Evolutionary conservation across 2,113 vertebrate species (phyloP).

Genomic region (Danio rerio): GRCz12tu NC_133181.1:5286001-5286500

Average conservation of each 20-base stretch:
- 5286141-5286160: slow-evolving; percentile 68
- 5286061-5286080: neutral
- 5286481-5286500: too few species aligned
- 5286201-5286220: slow-evolving; percentile 50
- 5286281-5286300: slow-evolving; percentile 16
- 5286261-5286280: neutral
- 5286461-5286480: too few species aligned
- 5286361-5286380: too few species aligned
- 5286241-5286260: slow-evolving; percentile 28
- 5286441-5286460: too few species aligned
- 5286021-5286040: slow-evolving; percentile 79
- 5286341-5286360: too few species aligned
- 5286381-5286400: too few species aligned
- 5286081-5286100: slow-evolving; percentile 53
- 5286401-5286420: too few species aligned
- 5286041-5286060: slow-evolving; percentile 49
- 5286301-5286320: neutral
- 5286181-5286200: slow-evolving; percentile 76
- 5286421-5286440: too few species aligned
- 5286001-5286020: slow-evolving; percentile 80
- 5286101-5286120: slow-evolving; percentile 74
- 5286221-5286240: slow-evolving; percentile 48
- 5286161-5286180: slow-evolving; percentile 77
- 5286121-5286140: slow-evolving; percentile 79
- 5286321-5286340: neutral